A percentile compares a stretch with the other conserved stretches of the same genome.
Evolutionary conservation across 2,888 invertebrate genomes (phyloP).

Genomic region (Pyrrhosoma nymphula): DNA sequence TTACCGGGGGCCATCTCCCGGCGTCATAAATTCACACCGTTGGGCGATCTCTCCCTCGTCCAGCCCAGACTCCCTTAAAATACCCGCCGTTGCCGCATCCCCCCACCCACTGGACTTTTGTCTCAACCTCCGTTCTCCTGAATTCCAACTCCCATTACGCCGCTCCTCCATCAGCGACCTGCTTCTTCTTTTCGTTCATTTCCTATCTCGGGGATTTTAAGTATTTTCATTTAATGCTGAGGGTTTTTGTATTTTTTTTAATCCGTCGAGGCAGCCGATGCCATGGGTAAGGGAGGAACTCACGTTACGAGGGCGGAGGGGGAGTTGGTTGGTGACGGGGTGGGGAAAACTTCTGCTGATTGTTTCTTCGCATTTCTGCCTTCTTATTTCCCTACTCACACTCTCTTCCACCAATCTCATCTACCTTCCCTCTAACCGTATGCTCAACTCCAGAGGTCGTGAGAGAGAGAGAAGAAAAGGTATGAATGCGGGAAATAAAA

Average conservation of each 20-base stretch:
- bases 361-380: slow-evolving; percentile 47
- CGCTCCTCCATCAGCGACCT: neutral
- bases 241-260: neutral
- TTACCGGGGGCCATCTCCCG: neutral
- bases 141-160: neutral
- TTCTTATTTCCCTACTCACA: neutral
- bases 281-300: neutral
- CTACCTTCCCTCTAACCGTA: neutral
- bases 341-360: slow-evolving; percentile 51
- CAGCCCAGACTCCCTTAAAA: neutral
- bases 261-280: neutral
- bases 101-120: no score
- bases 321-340: no score
- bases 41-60: no score
- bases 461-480: neutral
- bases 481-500: neutral
- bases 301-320: neutral
- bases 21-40: neutral
- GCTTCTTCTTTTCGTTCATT: neutral
- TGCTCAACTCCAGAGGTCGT: neutral
- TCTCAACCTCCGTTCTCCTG: neutral
- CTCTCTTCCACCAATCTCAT: neutral
- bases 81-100: neutral
- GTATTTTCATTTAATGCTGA: slow-evolving; percentile 23
- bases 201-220: neutral